Evolutionary conservation across 2,888 invertebrate species (phyloP), one percentile per base, ranked within the genome.

Genomic region (Drosophila imparisetae): DNA sequence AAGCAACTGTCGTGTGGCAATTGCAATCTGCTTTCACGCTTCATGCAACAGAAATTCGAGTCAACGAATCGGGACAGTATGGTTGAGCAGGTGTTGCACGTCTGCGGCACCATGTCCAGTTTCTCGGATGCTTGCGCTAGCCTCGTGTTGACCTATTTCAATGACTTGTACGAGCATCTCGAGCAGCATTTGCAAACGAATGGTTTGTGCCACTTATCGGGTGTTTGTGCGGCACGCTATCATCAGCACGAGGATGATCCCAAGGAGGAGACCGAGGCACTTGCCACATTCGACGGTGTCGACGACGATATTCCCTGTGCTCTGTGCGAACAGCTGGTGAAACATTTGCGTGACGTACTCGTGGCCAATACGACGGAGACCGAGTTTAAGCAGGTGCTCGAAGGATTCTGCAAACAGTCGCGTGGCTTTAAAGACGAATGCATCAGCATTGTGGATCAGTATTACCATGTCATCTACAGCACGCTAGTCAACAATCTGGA

Each of bases 291-390:
- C n/a, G 92, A 91, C 82, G 74, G 76, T 49, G 61, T 78, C 3
- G 67, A 86, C 49, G 95, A 95, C 81, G 95, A 96, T 89, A 94
- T 97, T 60, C 96, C 97, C 0, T 98, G 98, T 91, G 96, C 97
- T 86, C 94, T 98, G 65, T 98, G 98, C 92, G 95, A 97, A 86
- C 96, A 97, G 91, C 93, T 98, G 58, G 96, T 98, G 0, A 93
- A 94, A 29, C 97, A 98, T 92, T 93, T 98, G 79, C 95, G 96
- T 72, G 96, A 98, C 90, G 94, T 97, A 8, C 92, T 98, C 30
- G 94, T 97, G 34, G 96, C 98, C 24, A 97, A 98, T 91, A 97
- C 98, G 0, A 97, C 98, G 0, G 96, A 96, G 92, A 85, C 93
- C 0, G 97, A 98, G 93, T 98, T 98, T 93, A 95, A 96, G 92